Percentiles rank a stretch among this genome's conserved stretches.
These are phyloP conservation scores for Pelodytes ibericus DNA, from an alignment of 2,797 vertebrate genomes.

Conservation along the genomic window DNA sequence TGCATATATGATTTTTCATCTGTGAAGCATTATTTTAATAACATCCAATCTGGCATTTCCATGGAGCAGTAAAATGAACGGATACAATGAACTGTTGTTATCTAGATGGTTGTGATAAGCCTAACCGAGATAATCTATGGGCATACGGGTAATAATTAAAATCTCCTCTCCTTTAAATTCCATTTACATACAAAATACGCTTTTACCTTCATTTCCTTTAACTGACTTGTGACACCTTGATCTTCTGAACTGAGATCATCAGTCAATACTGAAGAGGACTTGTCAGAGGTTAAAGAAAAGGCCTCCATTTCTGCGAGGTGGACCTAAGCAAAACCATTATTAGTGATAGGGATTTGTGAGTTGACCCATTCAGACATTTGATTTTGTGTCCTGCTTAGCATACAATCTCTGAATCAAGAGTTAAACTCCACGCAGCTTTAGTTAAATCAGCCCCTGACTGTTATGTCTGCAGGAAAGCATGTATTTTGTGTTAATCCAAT, in stretches of 20 bases:
- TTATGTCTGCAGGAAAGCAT: conserved; percentile 29
- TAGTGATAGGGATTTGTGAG: conserved; percentile 41
- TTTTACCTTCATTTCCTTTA: conserved; percentile 81
- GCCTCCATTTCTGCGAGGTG: conserved; percentile 96
- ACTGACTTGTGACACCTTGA: conserved; percentile 74
- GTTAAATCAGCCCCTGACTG: conserved; percentile 31
- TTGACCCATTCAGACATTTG: conserved; percentile 35
- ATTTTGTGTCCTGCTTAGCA: conserved; percentile 41
- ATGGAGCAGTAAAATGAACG: conserved; percentile 18
- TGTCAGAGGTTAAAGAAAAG: conserved; percentile 92
- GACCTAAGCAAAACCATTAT: conserved; percentile 78
- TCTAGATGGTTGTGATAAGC: neutral
- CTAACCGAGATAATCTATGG: conserved; percentile 9
- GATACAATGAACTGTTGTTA: conserved; percentile 18
- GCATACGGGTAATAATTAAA: conserved; percentile 24
- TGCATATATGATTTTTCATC: conserved; percentile 1
- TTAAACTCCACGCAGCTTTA: conserved; percentile 34
- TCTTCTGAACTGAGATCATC: conserved; percentile 91
- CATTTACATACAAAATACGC: conserved; percentile 33
- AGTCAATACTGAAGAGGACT: conserved; percentile 90
- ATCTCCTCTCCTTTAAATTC: conserved; percentile 27
- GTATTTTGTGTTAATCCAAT: conserved; percentile 46
- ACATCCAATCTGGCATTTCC: conserved; percentile 17
- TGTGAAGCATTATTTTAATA: conserved; percentile 16
- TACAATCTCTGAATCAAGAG: conserved; percentile 45